Base-by-base conservation (phyloP, 2,113 vertebrate species). In the Indicator indicator region DNA sequence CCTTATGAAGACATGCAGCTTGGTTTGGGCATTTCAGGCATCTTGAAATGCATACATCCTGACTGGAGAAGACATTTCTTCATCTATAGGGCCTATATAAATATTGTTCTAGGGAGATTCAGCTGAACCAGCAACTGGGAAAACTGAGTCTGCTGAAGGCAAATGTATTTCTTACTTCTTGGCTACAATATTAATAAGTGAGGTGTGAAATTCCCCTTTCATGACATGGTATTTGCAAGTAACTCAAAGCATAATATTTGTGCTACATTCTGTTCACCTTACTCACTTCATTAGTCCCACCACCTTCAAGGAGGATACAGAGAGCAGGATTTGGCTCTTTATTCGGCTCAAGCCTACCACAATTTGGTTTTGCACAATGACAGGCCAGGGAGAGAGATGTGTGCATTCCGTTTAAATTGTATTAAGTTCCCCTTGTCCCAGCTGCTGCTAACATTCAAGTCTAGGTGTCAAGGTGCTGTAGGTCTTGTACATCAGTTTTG, bases 101-200 rank as follows among this genome's bases (percentile, higher is more conserved):
- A 96, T 95, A 95, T 69, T 92, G 70, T 96, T 95, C 91, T 83
- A 89, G 32, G 91, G 76, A 38, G 62, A 93, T 87, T 96, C 72
- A 94, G 93, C 88, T 97, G 96, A 97, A 97, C 80, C 77, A 96
- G 95, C 88, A 95, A 85, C 36, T 88, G 68, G 87, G 95, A 92
- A 90, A 97, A 94, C 54, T 33, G 84, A 97, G 48, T 88, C 54
- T 10, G 21, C 74, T 90, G 83, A 95, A 95, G 77, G 52, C 46
- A 94, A 77, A 89, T 19, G 54, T 87, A 85, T 81, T 97, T 96
- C 64, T 87, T 94, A 60, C 75, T 93, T 95, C 80, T 92, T 95
- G 73, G 60, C 71, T 85, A 87, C 88, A 80, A 48, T 97, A 86
- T 95, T 96, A 93, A 91, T 95, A 96, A 93, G 89, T 92, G 84